Conservation (phyloP, 2,888 invertebrate genomes). For the Eustalomyia histrio region DNA sequence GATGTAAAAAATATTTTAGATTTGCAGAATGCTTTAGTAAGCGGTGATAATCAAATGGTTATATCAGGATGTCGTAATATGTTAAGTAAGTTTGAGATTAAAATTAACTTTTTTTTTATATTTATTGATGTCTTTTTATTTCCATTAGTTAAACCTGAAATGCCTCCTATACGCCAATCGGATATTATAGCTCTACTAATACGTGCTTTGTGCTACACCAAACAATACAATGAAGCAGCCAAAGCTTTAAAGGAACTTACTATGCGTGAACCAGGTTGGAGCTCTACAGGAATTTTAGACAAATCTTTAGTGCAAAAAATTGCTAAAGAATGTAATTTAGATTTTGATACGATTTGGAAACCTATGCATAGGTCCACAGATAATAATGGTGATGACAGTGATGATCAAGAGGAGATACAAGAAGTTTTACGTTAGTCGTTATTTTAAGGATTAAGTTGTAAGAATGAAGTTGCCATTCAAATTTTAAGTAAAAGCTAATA, state of each 20-base stretch:
- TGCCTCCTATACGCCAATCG: constrained; percentile 77
- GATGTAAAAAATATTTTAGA: constrained; percentile 77
- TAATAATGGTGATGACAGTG: constrained; percentile 67
- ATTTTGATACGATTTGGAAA: constrained; percentile 78
- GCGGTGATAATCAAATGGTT: constrained; percentile 76
- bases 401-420: constrained; percentile 76
- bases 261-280: constrained; percentile 77
- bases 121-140: not conserved
- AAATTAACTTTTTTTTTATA: not conserved
- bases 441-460: too few species aligned
- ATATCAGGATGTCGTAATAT: constrained; percentile 77
- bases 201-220: constrained; percentile 74
- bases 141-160: constrained; percentile 76
- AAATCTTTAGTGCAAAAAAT: constrained; percentile 76
- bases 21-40: constrained; percentile 76
- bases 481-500: too few species aligned
- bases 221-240: constrained; percentile 77
- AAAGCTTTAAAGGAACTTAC: constrained; percentile 76
- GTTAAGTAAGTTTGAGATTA: constrained; percentile 71
- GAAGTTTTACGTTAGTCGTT: constrained; percentile 72
- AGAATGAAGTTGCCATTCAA: too few species aligned
- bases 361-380: constrained; percentile 45
- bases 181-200: constrained; percentile 77
- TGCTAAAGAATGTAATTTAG: constrained; percentile 77
- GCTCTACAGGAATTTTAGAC: constrained; percentile 75